Evolutionary conservation across 2,797 vertebrate genomes (phyloP).

Genomic region (Picus viridis): DNA sequence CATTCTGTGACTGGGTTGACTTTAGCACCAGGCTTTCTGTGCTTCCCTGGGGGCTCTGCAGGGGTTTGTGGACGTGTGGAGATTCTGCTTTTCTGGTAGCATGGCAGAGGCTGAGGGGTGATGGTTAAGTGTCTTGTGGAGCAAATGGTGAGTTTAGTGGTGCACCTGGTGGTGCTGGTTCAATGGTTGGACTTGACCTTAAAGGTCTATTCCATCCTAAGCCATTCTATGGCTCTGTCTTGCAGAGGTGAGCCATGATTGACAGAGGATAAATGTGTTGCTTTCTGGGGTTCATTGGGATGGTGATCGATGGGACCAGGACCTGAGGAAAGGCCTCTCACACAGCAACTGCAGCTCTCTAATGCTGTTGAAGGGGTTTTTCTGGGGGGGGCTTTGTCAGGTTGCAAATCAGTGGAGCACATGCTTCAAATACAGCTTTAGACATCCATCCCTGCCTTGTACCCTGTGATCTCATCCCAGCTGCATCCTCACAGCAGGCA

Average conservation of each 20-base stretch:
- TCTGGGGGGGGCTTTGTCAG: not conserved
- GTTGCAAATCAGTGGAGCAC: rapidly evolving
- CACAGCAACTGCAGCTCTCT: not conserved
- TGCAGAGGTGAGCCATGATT: not conserved
- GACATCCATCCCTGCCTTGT: not conserved
- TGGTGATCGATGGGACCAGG: rapidly evolving
- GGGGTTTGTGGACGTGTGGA: not conserved
- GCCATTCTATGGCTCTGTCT: too few relatives aligned
- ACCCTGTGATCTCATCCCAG: rapidly evolving
- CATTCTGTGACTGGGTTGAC: too few relatives aligned
- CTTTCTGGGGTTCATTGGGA: not conserved
- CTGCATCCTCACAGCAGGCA: too few relatives aligned
- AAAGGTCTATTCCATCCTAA: too few relatives aligned
- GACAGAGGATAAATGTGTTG: rapidly evolving
- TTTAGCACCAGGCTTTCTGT: not conserved
- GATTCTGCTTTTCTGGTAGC: rapidly evolving
- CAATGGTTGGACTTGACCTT: too few relatives aligned
- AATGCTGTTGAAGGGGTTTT: not conserved
- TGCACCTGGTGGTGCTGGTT: too few relatives aligned
- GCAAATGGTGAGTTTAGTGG: not conserved
- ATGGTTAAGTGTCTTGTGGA: not conserved
- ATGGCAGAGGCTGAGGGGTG: not conserved
- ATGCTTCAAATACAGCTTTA: not conserved
- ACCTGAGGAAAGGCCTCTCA: not conserved
- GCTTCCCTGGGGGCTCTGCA: not conserved